A percentile compares a stretch with the other conserved stretches of the same genome.
These are phyloP conservation scores for Ormyrus thymus DNA, from an alignment of 2,888 invertebrate species.

Conservation along the genomic window DNA sequence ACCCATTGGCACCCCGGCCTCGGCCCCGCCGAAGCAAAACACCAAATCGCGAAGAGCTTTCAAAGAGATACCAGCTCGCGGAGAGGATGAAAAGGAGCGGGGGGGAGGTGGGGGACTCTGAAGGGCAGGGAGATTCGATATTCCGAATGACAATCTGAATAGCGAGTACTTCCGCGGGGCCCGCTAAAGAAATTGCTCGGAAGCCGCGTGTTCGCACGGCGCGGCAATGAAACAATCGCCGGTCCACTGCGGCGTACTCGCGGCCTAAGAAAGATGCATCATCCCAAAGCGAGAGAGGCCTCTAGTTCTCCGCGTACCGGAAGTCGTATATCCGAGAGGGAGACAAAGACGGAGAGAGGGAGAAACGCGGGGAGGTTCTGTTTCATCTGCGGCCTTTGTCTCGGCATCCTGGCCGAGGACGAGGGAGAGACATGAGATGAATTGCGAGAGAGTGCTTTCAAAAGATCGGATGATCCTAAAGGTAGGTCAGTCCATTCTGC, in stretches of 20 bases:
- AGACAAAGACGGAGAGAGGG: constrained; percentile 58
- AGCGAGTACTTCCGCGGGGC: constrained; percentile 52
- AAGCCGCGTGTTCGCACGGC: constrained; percentile 54
- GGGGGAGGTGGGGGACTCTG: neutral
- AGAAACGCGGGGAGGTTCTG: constrained; percentile 68
- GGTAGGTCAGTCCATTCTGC: constrained; percentile 72
- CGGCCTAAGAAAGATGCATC: constrained; percentile 58
- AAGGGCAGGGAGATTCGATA: constrained; percentile 51
- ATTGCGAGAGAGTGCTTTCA: constrained; percentile 58
- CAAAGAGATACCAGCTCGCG: constrained; percentile 28
- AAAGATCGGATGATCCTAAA: constrained; percentile 75
- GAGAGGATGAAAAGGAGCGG: constrained; percentile 26
- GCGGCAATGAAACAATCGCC: constrained; percentile 66
- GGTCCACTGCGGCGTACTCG: constrained; percentile 12
- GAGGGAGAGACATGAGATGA: constrained; percentile 21
- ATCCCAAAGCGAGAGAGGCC: constrained; percentile 69
- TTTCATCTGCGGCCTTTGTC: constrained; percentile 74
- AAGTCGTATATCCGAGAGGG: constrained; percentile 74
- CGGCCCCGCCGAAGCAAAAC: no score
- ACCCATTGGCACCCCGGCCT: constrained; percentile 15
- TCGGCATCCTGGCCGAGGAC: constrained; percentile 70
- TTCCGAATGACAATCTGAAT: constrained; percentile 53
- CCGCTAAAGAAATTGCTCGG: neutral
- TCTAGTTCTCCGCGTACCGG: constrained; percentile 66
- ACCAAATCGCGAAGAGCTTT: no score